phyloP scores from a whole-genome alignment of 2,113 vertebrate genomes.

The Plotosus lineatus region DNA sequence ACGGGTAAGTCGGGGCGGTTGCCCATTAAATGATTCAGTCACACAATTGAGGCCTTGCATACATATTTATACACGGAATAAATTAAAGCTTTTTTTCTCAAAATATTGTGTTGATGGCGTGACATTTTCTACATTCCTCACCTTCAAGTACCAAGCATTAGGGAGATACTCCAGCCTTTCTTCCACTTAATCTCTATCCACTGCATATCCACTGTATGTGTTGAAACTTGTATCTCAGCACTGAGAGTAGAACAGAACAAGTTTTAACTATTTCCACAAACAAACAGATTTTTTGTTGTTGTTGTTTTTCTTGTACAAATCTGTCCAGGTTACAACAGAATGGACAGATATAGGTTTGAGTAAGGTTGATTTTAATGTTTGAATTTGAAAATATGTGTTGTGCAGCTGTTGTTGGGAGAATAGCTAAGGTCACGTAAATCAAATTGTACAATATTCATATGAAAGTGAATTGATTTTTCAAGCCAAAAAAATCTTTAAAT shows the following conservation, averaged over 20 bases:
- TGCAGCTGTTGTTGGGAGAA: too few relatives aligned
- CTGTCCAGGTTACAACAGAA: too few relatives aligned
- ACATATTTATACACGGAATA: background rate
- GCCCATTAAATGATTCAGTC: background rate
- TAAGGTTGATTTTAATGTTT: too few relatives aligned
- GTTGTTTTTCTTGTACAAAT: too few relatives aligned
- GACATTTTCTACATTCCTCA: background rate
- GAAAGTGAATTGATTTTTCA: too few relatives aligned
- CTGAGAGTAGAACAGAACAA: background rate
- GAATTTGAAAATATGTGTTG: too few relatives aligned
- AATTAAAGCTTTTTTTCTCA: background rate
- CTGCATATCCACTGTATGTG: background rate
- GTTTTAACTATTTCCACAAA: too few relatives aligned
- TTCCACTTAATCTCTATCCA: background rate
- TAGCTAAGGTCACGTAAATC: too few relatives aligned
- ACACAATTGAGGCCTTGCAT: background rate
- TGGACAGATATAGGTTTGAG: too few relatives aligned
- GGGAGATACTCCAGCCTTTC: background rate
- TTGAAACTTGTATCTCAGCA: background rate
- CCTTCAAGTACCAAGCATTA: background rate
- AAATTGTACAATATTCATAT: too few relatives aligned
- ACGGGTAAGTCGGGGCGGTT: slow-evolving; percentile 78
- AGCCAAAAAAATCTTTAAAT: too few relatives aligned
- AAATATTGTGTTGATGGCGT: slow-evolving; percentile 3
- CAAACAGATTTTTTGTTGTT: too few relatives aligned